Evolutionary conservation across 2,797 vertebrate genomes (phyloP).

Genomic region (Hippopotamyrus pictus): DNA sequence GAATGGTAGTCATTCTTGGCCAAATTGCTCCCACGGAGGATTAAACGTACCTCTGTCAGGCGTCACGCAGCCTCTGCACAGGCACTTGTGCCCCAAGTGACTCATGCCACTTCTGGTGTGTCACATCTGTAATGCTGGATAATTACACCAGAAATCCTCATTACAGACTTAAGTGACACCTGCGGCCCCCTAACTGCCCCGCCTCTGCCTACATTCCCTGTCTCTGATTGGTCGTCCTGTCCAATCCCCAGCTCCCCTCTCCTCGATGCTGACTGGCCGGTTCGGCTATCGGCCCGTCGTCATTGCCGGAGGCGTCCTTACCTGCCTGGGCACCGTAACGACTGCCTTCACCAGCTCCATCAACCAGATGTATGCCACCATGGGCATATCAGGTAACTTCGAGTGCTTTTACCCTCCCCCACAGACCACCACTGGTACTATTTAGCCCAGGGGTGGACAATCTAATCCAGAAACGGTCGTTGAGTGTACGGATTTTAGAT

Average conservation of each 20-base stretch:
- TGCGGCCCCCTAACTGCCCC: neutral
- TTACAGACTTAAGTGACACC: neutral
- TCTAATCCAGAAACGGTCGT: neutral
- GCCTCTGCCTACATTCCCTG: neutral
- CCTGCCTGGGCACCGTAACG: constrained; percentile 71
- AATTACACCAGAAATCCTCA: neutral
- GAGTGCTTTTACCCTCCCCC: too few relatives aligned
- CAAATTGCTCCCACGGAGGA: neutral
- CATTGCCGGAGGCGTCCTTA: constrained; percentile 77
- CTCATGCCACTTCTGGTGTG: neutral
- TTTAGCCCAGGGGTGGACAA: neutral
- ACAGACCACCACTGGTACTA: neutral
- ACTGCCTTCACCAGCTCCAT: constrained; percentile 73
- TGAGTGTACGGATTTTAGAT: neutral
- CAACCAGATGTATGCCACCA: constrained; percentile 79
- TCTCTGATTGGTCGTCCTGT: neutral
- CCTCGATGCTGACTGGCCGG: constrained; percentile 73
- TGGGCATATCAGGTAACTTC: constrained; percentile 75
- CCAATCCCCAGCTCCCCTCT: constrained; percentile 70
- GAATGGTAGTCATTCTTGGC: neutral
- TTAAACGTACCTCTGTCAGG: neutral
- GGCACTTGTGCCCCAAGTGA: neutral
- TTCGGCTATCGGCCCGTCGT: constrained; percentile 77
- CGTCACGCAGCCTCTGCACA: neutral
- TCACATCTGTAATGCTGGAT: neutral